Conservation (phyloP, 2,888 invertebrate species). For the Lycophotia porphyrea region DNA sequence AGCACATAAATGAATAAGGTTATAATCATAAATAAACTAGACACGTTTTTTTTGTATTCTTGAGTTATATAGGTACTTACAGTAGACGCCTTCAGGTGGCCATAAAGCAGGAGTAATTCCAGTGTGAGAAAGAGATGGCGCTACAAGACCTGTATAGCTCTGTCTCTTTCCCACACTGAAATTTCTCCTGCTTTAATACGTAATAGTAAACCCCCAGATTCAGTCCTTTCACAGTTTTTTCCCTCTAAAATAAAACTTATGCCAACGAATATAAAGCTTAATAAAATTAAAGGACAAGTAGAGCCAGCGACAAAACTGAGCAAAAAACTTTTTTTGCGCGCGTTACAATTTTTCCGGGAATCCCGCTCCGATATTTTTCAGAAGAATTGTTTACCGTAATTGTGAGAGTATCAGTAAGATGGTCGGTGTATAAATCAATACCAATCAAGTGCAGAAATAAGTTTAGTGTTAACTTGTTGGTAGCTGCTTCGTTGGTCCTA, state of each 20-base stretch:
- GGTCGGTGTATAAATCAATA: constrained; percentile 14
- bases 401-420: background rate
- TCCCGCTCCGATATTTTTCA: background rate
- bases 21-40: constrained; percentile 20
- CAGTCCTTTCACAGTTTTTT: background rate
- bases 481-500: background rate
- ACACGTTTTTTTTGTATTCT: constrained; percentile 7
- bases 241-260: background rate
- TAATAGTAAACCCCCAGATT: too few relatives aligned
- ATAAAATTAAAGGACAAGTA: background rate
- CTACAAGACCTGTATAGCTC: too few relatives aligned
- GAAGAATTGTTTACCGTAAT: background rate
- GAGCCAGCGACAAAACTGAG: background rate
- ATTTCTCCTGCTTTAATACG: too few relatives aligned
- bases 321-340: background rate
- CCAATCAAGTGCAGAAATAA: background rate
- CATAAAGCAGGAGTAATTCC: too few relatives aligned
- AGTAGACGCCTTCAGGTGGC: background rate
- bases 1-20: background rate
- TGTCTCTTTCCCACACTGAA: too few relatives aligned
- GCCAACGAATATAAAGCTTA: background rate
- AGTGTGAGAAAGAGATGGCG: too few relatives aligned
- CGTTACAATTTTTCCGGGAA: background rate
- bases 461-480: background rate
- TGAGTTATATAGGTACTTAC: background rate